A percentile compares a stretch with the other conserved stretches of the same genome.
These are phyloP conservation scores for Cherax destructor DNA, from an alignment of 1,140 invertebrate genomes.

Conservation along the genomic window DNA sequence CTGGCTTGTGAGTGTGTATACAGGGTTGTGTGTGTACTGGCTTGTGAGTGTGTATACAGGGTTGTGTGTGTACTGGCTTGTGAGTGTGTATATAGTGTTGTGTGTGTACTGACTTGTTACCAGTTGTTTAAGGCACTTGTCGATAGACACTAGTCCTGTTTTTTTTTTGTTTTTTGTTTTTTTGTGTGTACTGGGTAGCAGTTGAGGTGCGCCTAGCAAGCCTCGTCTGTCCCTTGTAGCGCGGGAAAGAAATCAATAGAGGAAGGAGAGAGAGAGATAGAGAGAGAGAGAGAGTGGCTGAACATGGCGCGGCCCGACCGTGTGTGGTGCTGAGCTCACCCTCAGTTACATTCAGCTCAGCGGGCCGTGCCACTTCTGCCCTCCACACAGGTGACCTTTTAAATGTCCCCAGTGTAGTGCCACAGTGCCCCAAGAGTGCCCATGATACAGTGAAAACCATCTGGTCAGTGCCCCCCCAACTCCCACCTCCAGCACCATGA, in stretches of 20 bases:
- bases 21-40: too few relatives aligned
- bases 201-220: constrained; percentile 28
- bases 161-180: too few relatives aligned
- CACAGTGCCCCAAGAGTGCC: constrained; percentile 29
- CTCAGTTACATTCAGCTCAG: constrained; percentile 44
- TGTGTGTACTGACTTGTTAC: too few relatives aligned
- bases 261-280: constrained; percentile 46
- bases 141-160: too few relatives aligned
- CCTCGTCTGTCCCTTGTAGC: constrained; percentile 56
- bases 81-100: too few relatives aligned
- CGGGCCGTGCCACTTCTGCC: not conserved
- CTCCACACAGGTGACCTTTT: constrained; percentile 8
- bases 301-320: constrained; percentile 57
- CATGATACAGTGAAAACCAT: constrained; percentile 23
- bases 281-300: constrained; percentile 20
- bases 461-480: not conserved
- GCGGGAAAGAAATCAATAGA: constrained; percentile 70
- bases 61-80: too few relatives aligned
- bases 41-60: too few relatives aligned
- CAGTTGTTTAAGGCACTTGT: too few relatives aligned
- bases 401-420: not conserved
- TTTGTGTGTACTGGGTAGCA: not conserved
- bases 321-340: constrained; percentile 55
- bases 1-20: too few relatives aligned
- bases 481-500: constrained; percentile 17